Evolutionary conservation across 2,113 vertebrate genomes (phyloP).

Genomic region (Enhydra lutris): DNA sequence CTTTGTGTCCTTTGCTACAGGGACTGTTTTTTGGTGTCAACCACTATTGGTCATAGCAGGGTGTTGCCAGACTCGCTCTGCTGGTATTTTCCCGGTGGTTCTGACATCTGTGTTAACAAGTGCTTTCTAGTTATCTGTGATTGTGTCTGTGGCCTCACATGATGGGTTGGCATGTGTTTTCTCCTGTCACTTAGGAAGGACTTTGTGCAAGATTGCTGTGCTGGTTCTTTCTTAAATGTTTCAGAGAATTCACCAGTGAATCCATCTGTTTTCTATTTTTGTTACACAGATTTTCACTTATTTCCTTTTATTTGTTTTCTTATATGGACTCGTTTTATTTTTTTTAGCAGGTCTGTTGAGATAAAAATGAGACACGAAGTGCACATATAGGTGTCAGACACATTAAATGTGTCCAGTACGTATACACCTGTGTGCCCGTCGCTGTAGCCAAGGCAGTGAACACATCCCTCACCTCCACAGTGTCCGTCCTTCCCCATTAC

Average conservation of each 20-base stretch:
- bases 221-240: neutral
- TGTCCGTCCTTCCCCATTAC: accelerated
- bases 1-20: accelerated
- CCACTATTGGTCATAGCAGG: accelerated
- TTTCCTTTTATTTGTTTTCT: neutral
- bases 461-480: accelerated
- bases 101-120: neutral
- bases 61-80: accelerated
- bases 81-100: too few species aligned
- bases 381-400: accelerated
- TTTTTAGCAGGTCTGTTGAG: neutral
- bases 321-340: neutral
- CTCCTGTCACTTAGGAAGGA: neutral
- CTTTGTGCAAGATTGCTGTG: neutral
- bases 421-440: accelerated
- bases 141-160: neutral
- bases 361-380: neutral
- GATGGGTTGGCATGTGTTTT: neutral
- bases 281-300: neutral
- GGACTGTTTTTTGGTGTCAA: accelerated
- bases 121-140: neutral
- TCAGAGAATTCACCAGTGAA: neutral
- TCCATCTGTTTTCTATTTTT: neutral
- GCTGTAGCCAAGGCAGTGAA: accelerated
- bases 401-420: accelerated